Conservation (phyloP, 1,140 invertebrate genomes). For the Elymnias hypermnestra region DNA sequence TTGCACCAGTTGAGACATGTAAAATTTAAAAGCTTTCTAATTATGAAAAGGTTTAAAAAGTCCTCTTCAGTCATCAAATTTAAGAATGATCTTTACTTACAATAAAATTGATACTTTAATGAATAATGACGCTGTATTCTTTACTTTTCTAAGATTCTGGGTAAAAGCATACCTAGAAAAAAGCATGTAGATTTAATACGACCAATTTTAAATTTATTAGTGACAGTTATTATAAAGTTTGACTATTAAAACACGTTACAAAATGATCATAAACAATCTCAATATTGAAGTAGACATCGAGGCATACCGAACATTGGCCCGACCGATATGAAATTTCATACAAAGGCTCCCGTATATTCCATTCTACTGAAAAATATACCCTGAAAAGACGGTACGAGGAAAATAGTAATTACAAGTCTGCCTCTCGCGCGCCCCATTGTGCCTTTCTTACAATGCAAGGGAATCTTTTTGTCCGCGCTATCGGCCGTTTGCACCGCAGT, state of each 20-base stretch:
- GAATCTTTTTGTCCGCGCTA: constrained; percentile 72
- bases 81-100: too few species aligned
- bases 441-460: constrained; percentile 53
- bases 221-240: too few species aligned
- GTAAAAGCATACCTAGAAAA: too few species aligned
- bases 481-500: constrained; percentile 60
- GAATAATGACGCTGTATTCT: too few species aligned
- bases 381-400: constrained; percentile 64
- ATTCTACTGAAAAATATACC: constrained; percentile 64
- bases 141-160: too few species aligned
- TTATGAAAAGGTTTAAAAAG: too few species aligned
- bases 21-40: too few species aligned
- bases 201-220: too few species aligned
- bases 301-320: constrained; percentile 27
- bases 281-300: constrained; percentile 17
- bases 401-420: constrained; percentile 74
- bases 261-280: constrained; percentile 10
- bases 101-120: too few species aligned
- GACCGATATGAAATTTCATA: constrained; percentile 33
- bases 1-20: too few species aligned
- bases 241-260: constrained; percentile 1
- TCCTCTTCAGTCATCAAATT: too few species aligned
- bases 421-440: constrained; percentile 51
- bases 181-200: too few species aligned
- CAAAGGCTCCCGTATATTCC: constrained; percentile 36